A percentile compares a stretch with the other conserved stretches of the same genome.
Evolutionary conservation across 1,140 invertebrate species (phyloP).

Genomic region (Neodiprion fabricii): DNA sequence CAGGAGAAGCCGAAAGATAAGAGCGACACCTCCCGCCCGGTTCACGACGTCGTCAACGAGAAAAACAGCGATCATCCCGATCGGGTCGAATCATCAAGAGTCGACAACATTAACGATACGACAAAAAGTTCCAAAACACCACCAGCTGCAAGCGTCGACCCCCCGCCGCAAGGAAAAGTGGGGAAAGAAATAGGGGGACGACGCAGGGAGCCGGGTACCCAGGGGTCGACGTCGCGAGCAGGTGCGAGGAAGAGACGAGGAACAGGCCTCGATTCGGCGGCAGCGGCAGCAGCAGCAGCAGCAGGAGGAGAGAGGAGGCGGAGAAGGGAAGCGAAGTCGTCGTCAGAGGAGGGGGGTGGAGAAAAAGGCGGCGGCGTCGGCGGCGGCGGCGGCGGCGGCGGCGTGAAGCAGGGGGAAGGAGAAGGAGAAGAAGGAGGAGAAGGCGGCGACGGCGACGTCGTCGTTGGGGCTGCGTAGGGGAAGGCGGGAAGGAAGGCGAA

Average conservation of each 20-base stretch:
- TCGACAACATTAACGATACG: conserved; percentile 42
- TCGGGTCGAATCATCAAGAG: conserved; percentile 29
- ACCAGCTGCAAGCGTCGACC: conserved; percentile 52
- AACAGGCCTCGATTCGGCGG: conserved; percentile 33
- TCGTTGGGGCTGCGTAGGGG: conserved; percentile 38
- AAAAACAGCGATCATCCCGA: conserved; percentile 39
- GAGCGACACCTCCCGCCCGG: conserved; percentile 47
- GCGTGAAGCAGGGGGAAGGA: conserved; percentile 24
- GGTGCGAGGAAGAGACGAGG: conserved; percentile 34
- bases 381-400: conserved; percentile 25
- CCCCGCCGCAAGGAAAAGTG: conserved; percentile 51
- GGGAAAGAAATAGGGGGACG: conserved; percentile 55
- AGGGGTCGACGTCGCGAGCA: conserved; percentile 29
- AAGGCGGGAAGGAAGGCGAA: conserved; percentile 27
- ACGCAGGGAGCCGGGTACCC: conserved; percentile 38
- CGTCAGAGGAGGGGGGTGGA: conserved; percentile 19
- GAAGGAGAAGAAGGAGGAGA: too few relatives aligned
- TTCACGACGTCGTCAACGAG: conserved; percentile 28
- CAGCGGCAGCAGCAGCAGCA: conserved; percentile 29
- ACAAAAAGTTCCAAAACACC: conserved; percentile 48
- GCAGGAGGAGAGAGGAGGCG: neutral
- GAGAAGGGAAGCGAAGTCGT: conserved; percentile 20
- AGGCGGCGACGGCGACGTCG: conserved; percentile 31
- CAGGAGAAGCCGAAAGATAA: conserved; percentile 56
- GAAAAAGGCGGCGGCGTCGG: conserved; percentile 22